Evolutionary conservation across 1,140 invertebrate genomes (phyloP).

Genomic region (Drosophila equinoxialis): DNA sequence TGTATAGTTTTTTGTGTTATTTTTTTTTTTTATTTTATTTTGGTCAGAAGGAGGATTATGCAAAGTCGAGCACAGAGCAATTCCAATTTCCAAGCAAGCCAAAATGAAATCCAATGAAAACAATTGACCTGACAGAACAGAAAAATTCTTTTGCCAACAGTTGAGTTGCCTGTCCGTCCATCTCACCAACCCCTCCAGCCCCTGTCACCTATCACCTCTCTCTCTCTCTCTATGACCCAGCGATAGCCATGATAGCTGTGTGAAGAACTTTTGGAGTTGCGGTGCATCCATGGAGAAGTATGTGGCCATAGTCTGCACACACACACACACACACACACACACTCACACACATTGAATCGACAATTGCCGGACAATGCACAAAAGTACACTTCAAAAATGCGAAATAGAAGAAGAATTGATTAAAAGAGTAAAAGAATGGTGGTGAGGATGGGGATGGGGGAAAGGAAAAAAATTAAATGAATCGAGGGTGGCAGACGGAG

Average conservation of each 20-base stretch:
- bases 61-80: conserved; percentile 41
- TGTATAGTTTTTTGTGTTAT: neutral
- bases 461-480: conserved; percentile 17
- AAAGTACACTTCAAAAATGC: conserved; percentile 42
- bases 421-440: conserved; percentile 27
- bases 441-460: too few relatives aligned
- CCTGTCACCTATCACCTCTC: neutral
- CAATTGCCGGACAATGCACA: conserved; percentile 16
- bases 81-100: conserved; percentile 20
- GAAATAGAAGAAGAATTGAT: conserved; percentile 66
- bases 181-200: neutral
- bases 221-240: neutral
- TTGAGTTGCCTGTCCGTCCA: neutral
- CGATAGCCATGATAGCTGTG: conserved; percentile 6
- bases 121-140: conserved; percentile 32
- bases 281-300: neutral
- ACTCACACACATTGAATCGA: neutral
- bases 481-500: neutral
- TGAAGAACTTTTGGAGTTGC: conserved; percentile 10
- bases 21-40: neutral
- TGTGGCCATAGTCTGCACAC: too few relatives aligned
- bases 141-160: conserved; percentile 16
- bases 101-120: conserved; percentile 43
- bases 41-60: conserved; percentile 37
- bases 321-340: neutral